A percentile compares a stretch with the other conserved stretches of the same genome.
Evolutionary conservation across 1,140 invertebrate genomes (phyloP).

Genomic region (Drosophila micromelanica): DNA sequence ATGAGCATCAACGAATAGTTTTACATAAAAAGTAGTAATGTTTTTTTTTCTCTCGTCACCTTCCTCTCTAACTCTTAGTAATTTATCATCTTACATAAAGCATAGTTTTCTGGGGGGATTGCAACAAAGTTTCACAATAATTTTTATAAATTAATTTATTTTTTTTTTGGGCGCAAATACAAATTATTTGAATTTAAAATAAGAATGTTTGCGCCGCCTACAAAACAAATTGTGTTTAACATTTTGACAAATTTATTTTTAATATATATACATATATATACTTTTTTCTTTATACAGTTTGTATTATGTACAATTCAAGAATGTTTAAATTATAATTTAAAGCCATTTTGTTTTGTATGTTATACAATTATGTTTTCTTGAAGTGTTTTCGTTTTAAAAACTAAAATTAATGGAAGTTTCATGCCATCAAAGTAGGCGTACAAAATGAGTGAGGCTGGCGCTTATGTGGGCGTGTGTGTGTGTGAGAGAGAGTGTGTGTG

Average conservation of each 20-base stretch:
- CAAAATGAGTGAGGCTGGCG: constrained; percentile 10
- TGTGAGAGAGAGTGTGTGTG: constrained; percentile 1
- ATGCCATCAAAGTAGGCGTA: constrained; percentile 61
- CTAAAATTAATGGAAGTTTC: constrained; percentile 75
- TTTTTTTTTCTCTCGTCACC: constrained; percentile 43
- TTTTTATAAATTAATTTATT: constrained; percentile 25
- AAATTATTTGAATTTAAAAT: constrained; percentile 50
- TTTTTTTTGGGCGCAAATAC: constrained; percentile 44
- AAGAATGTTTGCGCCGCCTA: constrained; percentile 53
- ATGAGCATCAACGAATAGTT: constrained; percentile 78
- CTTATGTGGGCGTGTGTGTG: background rate
- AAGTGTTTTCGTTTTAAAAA: constrained; percentile 37
- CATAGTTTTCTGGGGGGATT: constrained; percentile 48
- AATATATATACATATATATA: constrained; percentile 16
- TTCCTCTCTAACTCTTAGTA: constrained; percentile 34
- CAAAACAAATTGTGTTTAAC: constrained; percentile 14
- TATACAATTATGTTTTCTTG: constrained; percentile 23
- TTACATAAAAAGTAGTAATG: constrained; percentile 66
- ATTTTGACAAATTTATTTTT: constrained; percentile 40
- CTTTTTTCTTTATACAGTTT: constrained; percentile 53
- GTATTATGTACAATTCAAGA: constrained; percentile 76
- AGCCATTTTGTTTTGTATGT: constrained; percentile 52
- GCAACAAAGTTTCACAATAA: constrained; percentile 70
- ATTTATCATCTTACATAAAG: constrained; percentile 37
- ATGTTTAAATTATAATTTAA: constrained; percentile 73